Base-by-base conservation (phyloP, 2,113 vertebrate genomes). In the Vulpes vulpes region DNA sequence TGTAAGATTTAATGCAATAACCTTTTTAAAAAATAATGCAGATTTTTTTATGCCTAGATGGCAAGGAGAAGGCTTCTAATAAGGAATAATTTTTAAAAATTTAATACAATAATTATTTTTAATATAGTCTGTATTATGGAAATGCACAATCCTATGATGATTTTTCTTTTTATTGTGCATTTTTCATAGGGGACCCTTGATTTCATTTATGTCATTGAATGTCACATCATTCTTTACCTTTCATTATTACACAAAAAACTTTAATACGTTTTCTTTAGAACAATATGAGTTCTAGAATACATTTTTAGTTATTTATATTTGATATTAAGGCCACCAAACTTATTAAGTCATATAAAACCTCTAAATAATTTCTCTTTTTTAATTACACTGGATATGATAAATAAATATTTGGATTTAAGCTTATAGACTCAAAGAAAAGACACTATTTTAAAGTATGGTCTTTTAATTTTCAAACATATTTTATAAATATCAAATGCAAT, bases 151-250 rank as follows among this genome's bases (percentile, higher is more conserved):
- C 32, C 78, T 93, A 53, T 43, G 78, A 78, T 32, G 85, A 59
- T 82, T 94, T 87, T 90, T 89, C 57, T 71, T 96, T 94, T 81
- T 85, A 25, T 35, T 83, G 30, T 57, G 62, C 32, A 22, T 90
- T 91, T 86, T 62, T 87, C 51, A 65, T 12, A 86, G n/a, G 20
- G 49, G 51, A 93, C 10, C 57, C 27, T 82, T 10, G 38, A 69
- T 82, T 80, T 30, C n/a, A 79, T 35, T 88, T 49, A 83, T 43
- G 62, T 53, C 35, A 85, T 83, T 53, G 55, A 83, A 62, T 67
- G 78, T 27, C 22, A 91, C n/a, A 71, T 80, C 89, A 95, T 73
- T 89, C 30, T 89, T 73, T 90, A 93, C n/a, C 79, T 95, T 80
- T 71, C 16, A 65, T 74, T 51, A 83, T 64, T 38, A 95, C 59